Percentiles rank a stretch among this genome's conserved stretches.
phyloP scores from a whole-genome alignment of 1,140 invertebrate genomes.

The Bombyx mandarina region DNA sequence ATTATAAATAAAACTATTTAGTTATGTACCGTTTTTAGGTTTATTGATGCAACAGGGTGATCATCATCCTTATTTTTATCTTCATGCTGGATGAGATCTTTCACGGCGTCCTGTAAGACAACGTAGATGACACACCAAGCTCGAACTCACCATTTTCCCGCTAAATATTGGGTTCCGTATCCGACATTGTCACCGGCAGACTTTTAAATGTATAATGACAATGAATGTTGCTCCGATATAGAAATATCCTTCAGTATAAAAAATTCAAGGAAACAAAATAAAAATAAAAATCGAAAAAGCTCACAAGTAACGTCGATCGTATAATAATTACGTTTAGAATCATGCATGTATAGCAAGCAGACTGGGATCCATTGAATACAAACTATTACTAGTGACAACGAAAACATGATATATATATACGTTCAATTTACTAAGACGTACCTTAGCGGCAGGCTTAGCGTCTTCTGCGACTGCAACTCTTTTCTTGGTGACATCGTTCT shows the following conservation, averaged over 20 bases:
- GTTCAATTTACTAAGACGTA: conserved; percentile 10
- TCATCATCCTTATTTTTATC: conserved; percentile 48
- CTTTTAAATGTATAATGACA: too few relatives aligned
- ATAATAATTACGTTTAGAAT: too few relatives aligned
- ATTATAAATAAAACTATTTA: conserved; percentile 1
- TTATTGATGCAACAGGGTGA: conserved; percentile 28
- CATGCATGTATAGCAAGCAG: too few relatives aligned
- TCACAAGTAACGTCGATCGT: conserved; percentile 16
- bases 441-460: conserved; percentile 41
- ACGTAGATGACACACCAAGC: conserved; percentile 40
- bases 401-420: conserved; percentile 6
- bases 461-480: conserved; percentile 42
- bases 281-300: conserved; percentile 40
- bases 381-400: conserved; percentile 5
- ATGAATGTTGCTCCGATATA: too few relatives aligned
- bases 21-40: conserved; percentile 39
- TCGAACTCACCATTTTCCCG: not conserved
- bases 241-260: too few relatives aligned
- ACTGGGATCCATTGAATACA: too few relatives aligned
- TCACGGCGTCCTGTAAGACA: conserved; percentile 56
- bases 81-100: conserved; percentile 42
- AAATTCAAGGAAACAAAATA: too few relatives aligned
- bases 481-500: conserved; percentile 51
- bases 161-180: too few relatives aligned
- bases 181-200: too few relatives aligned